phyloP scores from a whole-genome alignment of 2,113 vertebrate species.

The Leucoraja erinaceus region DNA sequence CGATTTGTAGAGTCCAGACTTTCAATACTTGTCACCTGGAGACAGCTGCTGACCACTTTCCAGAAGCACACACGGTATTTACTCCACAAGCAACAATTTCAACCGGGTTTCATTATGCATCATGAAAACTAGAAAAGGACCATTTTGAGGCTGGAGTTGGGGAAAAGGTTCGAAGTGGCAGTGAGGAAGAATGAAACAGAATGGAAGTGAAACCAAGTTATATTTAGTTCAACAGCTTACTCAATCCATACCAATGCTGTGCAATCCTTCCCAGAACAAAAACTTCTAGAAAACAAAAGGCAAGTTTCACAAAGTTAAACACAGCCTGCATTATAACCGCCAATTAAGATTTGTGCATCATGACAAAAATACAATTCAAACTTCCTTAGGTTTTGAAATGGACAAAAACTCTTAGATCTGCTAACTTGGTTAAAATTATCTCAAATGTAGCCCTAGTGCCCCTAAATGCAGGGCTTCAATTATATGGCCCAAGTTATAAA shows the following conservation, averaged over 20 bases:
- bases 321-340: neutral
- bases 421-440: neutral
- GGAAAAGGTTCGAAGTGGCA: neutral
- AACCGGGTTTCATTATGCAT: conserved; percentile 8
- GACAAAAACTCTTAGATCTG: neutral
- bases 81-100: neutral
- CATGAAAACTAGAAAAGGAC: neutral
- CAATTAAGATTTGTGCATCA: neutral
- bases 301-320: conserved; percentile 19
- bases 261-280: conserved; percentile 36
- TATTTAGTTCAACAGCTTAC: conserved; percentile 38
- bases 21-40: conserved; percentile 20
- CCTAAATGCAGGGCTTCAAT: neutral
- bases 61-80: neutral
- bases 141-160: neutral
- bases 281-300: neutral
- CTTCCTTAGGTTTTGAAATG: neutral
- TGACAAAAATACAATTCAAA: neutral
- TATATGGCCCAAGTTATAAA: neutral
- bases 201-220: conserved; percentile 28
- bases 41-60: neutral
- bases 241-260: neutral
- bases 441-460: neutral
- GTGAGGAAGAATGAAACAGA: neutral
- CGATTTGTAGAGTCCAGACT: neutral